Conservation (phyloP, 2,113 vertebrate genomes). For the Amazona vittata region DNA sequence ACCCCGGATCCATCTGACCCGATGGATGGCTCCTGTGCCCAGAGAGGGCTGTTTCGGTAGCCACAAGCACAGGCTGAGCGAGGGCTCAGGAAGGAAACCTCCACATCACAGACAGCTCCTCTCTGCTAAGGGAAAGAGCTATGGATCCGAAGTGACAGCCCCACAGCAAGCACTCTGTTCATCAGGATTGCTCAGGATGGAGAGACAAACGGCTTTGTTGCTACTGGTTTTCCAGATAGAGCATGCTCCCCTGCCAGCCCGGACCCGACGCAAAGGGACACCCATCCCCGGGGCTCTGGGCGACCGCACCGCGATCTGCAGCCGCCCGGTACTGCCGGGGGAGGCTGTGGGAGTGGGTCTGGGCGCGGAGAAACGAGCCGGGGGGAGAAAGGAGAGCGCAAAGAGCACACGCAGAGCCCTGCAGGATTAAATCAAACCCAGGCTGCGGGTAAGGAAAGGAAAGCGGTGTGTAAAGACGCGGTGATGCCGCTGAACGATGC, state of each 20-base stretch:
- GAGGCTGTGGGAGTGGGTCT: not conserved
- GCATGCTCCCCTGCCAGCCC: not conserved
- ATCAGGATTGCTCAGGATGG: accelerated
- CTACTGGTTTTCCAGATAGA: not conserved
- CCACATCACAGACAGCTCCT: accelerated
- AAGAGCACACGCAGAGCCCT: not conserved
- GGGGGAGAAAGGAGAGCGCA: not conserved
- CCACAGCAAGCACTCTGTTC: not conserved
- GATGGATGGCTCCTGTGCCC: accelerated
- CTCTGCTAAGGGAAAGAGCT: not conserved
- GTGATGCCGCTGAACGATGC: not conserved
- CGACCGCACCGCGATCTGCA: not conserved
- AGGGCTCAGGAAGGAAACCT: not conserved
- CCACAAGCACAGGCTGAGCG: not conserved
- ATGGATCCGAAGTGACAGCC: not conserved
- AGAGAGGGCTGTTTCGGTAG: not conserved
- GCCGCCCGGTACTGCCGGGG: too few relatives aligned
- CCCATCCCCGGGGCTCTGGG: accelerated
- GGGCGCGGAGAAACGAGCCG: not conserved
- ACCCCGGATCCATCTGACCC: not conserved
- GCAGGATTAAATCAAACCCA: not conserved
- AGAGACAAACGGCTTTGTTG: accelerated
- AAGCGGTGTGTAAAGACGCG: not conserved
- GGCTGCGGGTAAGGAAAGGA: accelerated
- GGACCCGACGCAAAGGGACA: not conserved